Evolutionary conservation across 2,113 vertebrate genomes (phyloP).

Genomic region (Leptosomus discolor): DNA sequence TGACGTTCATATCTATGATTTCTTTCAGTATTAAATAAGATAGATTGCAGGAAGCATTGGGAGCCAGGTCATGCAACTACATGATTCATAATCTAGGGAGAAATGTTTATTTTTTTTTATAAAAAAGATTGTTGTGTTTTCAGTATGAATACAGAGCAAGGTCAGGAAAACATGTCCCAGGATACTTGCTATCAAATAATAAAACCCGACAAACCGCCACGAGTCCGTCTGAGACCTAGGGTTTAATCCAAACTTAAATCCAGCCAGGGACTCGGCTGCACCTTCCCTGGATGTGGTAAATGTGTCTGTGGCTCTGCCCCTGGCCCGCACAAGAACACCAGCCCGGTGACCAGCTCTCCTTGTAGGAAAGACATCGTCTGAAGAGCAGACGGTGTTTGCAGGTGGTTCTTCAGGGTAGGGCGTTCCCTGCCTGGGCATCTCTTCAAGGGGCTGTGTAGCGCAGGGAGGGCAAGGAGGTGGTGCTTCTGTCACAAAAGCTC

Average conservation of each 20-base stretch:
- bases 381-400: background rate
- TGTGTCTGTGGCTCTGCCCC: background rate
- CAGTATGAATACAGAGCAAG: background rate
- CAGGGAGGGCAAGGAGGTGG: background rate
- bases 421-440: background rate
- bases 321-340: background rate
- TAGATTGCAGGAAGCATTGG: background rate
- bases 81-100: background rate
- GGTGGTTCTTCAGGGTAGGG: background rate
- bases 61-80: background rate
- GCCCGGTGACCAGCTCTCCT: background rate
- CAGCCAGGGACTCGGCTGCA: background rate
- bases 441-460: background rate
- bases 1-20: background rate
- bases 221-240: background rate
- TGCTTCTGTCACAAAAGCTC: background rate
- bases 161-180: background rate
- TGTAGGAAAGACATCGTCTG: background rate
- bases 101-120: background rate
- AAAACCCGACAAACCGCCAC: background rate
- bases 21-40: slow-evolving; percentile 19
- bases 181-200: background rate
- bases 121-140: background rate
- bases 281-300: background rate
- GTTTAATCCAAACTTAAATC: background rate